phyloP scores from a whole-genome alignment of 2,113 vertebrate species.

The Solea senegalensis region DNA sequence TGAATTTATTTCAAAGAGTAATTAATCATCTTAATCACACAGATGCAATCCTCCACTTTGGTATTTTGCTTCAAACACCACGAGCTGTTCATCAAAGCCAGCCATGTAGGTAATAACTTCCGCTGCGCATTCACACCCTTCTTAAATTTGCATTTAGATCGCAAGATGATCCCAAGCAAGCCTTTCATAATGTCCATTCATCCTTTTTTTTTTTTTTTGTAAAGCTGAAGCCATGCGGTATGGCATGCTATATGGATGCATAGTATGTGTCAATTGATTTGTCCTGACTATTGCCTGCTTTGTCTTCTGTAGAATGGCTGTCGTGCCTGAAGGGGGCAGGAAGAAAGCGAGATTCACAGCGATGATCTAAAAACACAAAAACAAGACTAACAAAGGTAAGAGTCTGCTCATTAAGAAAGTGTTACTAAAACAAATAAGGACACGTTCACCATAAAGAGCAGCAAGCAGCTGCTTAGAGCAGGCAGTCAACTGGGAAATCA shows the following conservation, averaged over 20 bases:
- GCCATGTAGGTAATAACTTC: constrained; percentile 77
- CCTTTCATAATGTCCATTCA: constrained; percentile 68
- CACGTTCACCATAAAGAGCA: constrained; percentile 53
- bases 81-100: constrained; percentile 77
- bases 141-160: constrained; percentile 77
- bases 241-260: constrained; percentile 23
- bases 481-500: constrained; percentile 70
- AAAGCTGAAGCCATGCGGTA: constrained; percentile 49
- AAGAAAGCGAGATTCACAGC: not conserved
- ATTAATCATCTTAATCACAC: constrained; percentile 78
- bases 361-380: constrained; percentile 3
- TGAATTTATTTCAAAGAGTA: constrained; percentile 64
- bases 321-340: constrained; percentile 13
- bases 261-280: constrained; percentile 55
- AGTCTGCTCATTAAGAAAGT: no score
- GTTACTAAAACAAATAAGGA: constrained; percentile 48
- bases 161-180: constrained; percentile 62
- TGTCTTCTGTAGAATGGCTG: constrained; percentile 12
- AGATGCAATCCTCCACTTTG: constrained; percentile 63
- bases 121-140: constrained; percentile 62
- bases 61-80: constrained; percentile 60
- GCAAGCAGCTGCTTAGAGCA: constrained; percentile 61
- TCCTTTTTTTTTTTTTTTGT: constrained; percentile 25
- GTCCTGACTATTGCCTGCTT: constrained; percentile 20
- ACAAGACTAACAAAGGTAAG: no score